These are phyloP conservation scores for Parnassius mnemosyne DNA, from an alignment of 2,888 invertebrate genomes.

Conservation along the genomic window DNA sequence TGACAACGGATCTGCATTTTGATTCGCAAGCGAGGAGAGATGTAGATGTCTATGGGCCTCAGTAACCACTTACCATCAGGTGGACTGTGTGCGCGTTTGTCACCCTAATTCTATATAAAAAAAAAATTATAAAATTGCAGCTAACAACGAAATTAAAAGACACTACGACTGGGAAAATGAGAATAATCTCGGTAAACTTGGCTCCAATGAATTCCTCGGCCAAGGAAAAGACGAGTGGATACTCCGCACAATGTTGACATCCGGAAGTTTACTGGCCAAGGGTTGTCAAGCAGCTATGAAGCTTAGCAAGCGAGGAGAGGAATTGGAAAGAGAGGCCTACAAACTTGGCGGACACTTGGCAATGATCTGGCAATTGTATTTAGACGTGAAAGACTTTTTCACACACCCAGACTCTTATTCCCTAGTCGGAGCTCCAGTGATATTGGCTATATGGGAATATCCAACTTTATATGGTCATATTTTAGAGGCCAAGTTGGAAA, in stretches of 20 bases:
- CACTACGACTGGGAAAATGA: constrained; percentile 67
- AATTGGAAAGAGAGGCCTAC: constrained; percentile 61
- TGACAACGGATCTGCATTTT: no score
- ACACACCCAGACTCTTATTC: constrained; percentile 67
- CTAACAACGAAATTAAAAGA: constrained; percentile 38
- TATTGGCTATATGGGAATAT: constrained; percentile 67
- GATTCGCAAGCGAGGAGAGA: no score
- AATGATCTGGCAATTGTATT: constrained; percentile 67
- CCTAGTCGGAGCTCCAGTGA: constrained; percentile 63
- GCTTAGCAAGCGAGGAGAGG: constrained; percentile 48
- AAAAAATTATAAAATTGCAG: constrained; percentile 35
- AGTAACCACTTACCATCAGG: no score
- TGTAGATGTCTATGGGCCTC: no score
- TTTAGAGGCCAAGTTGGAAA: constrained; percentile 53
- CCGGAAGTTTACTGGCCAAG: constrained; percentile 68
- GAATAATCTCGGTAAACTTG: constrained; percentile 58
- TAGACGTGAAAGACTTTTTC: constrained; percentile 70
- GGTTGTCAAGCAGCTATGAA: constrained; percentile 73
- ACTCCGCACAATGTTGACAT: constrained; percentile 62
- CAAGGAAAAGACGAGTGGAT: constrained; percentile 68
- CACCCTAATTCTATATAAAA: no score
- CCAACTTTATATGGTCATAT: constrained; percentile 63
- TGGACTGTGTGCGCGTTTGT: no score
- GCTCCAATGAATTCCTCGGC: constrained; percentile 63
- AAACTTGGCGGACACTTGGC: constrained; percentile 67